phyloP scores from a whole-genome alignment of 2,888 invertebrate species.

The Drosophila falleni region DNA sequence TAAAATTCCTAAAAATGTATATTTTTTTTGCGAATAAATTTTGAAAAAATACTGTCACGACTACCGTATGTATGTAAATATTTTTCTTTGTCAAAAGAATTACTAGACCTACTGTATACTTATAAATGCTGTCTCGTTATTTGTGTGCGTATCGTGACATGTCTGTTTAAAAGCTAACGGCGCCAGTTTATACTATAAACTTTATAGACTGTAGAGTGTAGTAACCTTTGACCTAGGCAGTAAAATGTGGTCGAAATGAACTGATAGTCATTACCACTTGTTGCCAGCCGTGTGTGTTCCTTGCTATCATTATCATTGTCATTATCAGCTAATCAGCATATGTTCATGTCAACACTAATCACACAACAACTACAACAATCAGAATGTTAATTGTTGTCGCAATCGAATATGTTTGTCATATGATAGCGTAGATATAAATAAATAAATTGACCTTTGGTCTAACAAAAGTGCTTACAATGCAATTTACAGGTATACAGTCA shows the following conservation, averaged over 20 bases:
- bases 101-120: neutral
- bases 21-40: too few relatives aligned
- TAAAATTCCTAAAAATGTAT: too few relatives aligned
- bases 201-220: neutral
- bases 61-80: too few relatives aligned
- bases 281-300: neutral
- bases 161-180: slow-evolving; percentile 12
- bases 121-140: neutral
- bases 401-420: slow-evolving; percentile 26
- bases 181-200: slow-evolving; percentile 12
- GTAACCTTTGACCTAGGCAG: slow-evolving; percentile 26
- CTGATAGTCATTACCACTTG: slow-evolving; percentile 6
- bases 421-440: slow-evolving; percentile 9
- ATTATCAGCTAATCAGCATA: slow-evolving; percentile 46
- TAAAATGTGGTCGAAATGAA: slow-evolving; percentile 1
- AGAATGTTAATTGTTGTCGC: slow-evolving; percentile 17
- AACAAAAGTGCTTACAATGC: slow-evolving; percentile 11
- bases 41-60: too few relatives aligned
- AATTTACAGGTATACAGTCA: slow-evolving; percentile 8
- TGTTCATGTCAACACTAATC: slow-evolving; percentile 33
- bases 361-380: slow-evolving; percentile 15
- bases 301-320: neutral
- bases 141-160: slow-evolving; percentile 4
- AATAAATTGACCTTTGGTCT: slow-evolving; percentile 24
- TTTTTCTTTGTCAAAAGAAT: neutral